A percentile compares a stretch with the other conserved stretches of the same genome.
Conservation (phyloP, 2,888 invertebrate genomes). For the Bibio marci region DNA sequence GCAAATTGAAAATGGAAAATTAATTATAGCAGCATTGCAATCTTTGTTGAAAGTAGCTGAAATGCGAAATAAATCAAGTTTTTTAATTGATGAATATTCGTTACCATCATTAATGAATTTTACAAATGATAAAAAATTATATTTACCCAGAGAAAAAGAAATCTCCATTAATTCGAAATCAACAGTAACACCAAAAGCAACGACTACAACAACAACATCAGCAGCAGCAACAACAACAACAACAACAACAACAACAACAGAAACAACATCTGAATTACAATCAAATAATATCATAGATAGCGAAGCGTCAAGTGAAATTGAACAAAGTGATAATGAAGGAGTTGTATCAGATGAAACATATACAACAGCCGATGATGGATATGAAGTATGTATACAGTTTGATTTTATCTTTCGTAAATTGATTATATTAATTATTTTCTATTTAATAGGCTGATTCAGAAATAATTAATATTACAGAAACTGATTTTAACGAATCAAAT, state of each 20-base stretch:
- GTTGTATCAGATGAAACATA: constrained; percentile 22
- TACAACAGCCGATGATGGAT: constrained; percentile 27
- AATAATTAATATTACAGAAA: constrained; percentile 7
- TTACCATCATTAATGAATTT: neutral
- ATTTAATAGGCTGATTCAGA: constrained; percentile 23
- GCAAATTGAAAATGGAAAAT: constrained; percentile 19
- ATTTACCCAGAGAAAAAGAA: neutral
- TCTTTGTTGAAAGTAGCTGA: constrained; percentile 26
- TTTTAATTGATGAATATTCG: neutral
- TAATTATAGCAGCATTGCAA: constrained; percentile 24
- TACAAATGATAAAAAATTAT: neutral
- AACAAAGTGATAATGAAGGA: constrained; percentile 23
- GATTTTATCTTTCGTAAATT: neutral
- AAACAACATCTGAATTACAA: no score
- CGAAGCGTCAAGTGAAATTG: constrained; percentile 4
- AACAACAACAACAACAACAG: neutral
- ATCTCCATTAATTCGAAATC: neutral
- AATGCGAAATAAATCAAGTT: constrained; percentile 13
- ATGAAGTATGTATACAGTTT: constrained; percentile 15
- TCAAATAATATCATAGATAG: no score
- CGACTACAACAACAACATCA: neutral
- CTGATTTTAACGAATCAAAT: constrained; percentile 1
- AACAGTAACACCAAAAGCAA: neutral
- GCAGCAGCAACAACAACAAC: neutral
- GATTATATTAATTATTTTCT: neutral